These are phyloP conservation scores for Conger conger DNA, from an alignment of 2,113 vertebrate species.

Conservation along the genomic window DNA sequence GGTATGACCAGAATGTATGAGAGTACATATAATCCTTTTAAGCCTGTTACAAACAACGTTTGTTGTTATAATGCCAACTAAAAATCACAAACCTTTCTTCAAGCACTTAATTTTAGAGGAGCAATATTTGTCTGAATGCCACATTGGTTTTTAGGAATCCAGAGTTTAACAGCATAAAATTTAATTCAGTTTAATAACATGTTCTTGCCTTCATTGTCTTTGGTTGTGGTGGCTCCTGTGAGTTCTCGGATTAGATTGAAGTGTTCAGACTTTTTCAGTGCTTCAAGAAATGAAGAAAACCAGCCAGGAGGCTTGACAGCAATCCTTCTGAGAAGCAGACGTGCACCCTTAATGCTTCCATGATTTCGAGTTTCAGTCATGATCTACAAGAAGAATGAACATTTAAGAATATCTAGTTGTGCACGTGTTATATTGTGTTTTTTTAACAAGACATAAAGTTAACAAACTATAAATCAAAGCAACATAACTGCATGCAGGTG, in stretches of 20 bases:
- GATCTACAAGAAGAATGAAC: constrained; percentile 64
- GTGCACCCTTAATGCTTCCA: constrained; percentile 65
- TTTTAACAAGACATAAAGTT: too few relatives aligned
- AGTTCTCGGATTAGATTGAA: constrained; percentile 58
- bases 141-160: too few relatives aligned
- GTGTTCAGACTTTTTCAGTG: constrained; percentile 72
- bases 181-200: neutral
- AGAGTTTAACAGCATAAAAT: neutral
- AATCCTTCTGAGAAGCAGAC: constrained; percentile 77
- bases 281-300: constrained; percentile 77
- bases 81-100: too few relatives aligned
- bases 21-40: too few relatives aligned
- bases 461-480: too few relatives aligned
- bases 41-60: too few relatives aligned
- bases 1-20: too few relatives aligned
- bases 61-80: too few relatives aligned
- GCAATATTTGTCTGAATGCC: too few relatives aligned
- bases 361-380: constrained; percentile 33
- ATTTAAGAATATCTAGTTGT: neutral
- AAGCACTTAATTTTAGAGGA: too few relatives aligned
- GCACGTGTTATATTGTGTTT: too few relatives aligned
- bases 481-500: too few relatives aligned
- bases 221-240: constrained; percentile 47
- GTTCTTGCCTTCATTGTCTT: constrained; percentile 41
- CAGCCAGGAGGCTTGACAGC: constrained; percentile 75